Percentiles rank a stretch among this genome's conserved stretches.
Evolutionary conservation across 2,888 invertebrate genomes (phyloP).

Genomic region (Lepidochitona cinerea): DNA sequence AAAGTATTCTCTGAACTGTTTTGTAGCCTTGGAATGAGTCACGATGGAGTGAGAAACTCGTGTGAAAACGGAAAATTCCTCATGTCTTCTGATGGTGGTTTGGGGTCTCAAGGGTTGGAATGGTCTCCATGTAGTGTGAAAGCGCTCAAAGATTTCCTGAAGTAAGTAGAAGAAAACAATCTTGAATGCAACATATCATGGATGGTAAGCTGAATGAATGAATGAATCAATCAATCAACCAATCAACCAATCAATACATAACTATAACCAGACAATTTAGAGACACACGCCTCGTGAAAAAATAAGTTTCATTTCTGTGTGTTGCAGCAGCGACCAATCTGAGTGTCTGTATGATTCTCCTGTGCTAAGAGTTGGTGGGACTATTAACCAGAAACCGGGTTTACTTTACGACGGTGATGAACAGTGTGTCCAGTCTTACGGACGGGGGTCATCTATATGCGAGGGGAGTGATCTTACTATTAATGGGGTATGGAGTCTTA

Average conservation of each 20-base stretch:
- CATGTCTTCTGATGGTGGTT: slow-evolving; percentile 42
- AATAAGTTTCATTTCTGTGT: too few relatives aligned
- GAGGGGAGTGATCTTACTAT: slow-evolving; percentile 7
- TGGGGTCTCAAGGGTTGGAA: slow-evolving; percentile 31
- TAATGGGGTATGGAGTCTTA: not conserved
- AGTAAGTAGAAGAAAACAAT: too few relatives aligned
- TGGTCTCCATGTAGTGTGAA: slow-evolving; percentile 52
- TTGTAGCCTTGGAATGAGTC: slow-evolving; percentile 48
- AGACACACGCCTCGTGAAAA: too few relatives aligned
- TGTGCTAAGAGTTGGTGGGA: slow-evolving; percentile 6
- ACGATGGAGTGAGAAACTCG: slow-evolving; percentile 44
- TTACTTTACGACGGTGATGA: slow-evolving; percentile 40
- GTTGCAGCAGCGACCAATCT: not conserved
- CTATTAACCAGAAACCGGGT: slow-evolving; percentile 36
- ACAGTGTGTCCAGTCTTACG: slow-evolving; percentile 41
- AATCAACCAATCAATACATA: too few relatives aligned
- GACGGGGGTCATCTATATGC: slow-evolving; percentile 29
- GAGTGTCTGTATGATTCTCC: slow-evolving; percentile 46
- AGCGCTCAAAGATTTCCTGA: slow-evolving; percentile 31
- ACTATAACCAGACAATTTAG: too few relatives aligned
- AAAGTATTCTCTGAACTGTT: too few relatives aligned
- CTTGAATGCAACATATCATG: too few relatives aligned
- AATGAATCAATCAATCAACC: too few relatives aligned
- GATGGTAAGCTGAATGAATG: too few relatives aligned
- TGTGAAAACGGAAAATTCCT: slow-evolving; percentile 32